Base-by-base conservation (phyloP, 2,113 vertebrate species). In the Forbesichthys papilliferus region DNA sequence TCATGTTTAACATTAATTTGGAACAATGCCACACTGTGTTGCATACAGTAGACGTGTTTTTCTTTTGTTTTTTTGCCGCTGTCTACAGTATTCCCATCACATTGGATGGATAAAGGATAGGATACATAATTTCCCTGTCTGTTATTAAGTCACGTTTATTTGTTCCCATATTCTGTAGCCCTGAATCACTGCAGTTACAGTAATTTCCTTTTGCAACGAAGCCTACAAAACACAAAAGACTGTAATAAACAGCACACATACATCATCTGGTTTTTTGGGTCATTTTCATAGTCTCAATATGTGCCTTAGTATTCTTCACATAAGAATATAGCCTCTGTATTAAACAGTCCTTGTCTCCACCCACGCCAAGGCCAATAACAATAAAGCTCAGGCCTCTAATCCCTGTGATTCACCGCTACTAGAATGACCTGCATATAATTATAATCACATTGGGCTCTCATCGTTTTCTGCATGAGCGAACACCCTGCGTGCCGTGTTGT, bases 401-500 rank as follows among this genome's bases (percentile, higher is more conserved):
- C 60, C 60, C 60, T 61, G 42, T n/a, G 42, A 61, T 61, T 47
- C n/a, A 61, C 10, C 36, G 36, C 59, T 14, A 34, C 4, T 61
- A 46, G 34, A 6, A 61, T 42, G 59, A 61, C 59, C 59, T 9
- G 59, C 59, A 61, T 47, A 16, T 61, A 46, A 61, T 61, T 61
- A 47, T 61, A 10, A 48, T 47, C 59, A 61, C 5, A 46, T 47
- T 61, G 60, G 11, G 47, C 14, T 61, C 60, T 47, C 14, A 48
- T 61, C n/a, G 13, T 47, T n/a, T 47, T n/a, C 9, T 42, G 16
- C 59, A 34, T 12, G 48, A 49, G 48, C 14, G 20, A n/a, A 51
- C 48, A 8, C 48, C 27, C 63, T n/a, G 48, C 11, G 20, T 27
- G 47, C 18, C 16, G 34, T 9, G 20, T 14, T n/a, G 34, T 61